Evolutionary conservation across 2,888 invertebrate genomes (phyloP), one percentile per base, ranked within the genome.

Genomic region (Thecocarcelia acutangulata): DNA sequence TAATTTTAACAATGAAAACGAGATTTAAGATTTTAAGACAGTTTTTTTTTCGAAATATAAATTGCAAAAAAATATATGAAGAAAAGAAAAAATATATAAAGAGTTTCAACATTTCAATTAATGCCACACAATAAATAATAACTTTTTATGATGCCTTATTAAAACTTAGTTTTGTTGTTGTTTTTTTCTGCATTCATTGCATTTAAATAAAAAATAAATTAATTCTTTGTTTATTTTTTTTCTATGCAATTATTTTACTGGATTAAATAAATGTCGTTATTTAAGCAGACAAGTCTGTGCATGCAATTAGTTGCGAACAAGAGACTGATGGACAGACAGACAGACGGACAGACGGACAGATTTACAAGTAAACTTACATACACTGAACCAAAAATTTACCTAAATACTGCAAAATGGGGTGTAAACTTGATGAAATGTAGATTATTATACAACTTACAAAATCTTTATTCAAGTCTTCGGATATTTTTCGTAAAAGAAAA

Each of bases 61-160:
- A 21, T 12, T 12, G 6, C 44, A 46, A 13, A 33, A 24, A 24
- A 24, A 24, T 24, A 24, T 24, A 24, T 24, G 24, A 24, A 44
- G n/a, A n/a, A n/a, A n/a, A n/a, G n/a, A n/a, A n/a, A n/a, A n/a
- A n/a, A 19, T 33, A 15, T 28, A 15, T 15, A 24, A 52, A 42
- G 3, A 50, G 11, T 61, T 72, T 13, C 2, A 28, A 52, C 21
- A 68, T 54, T 68, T 42, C 17, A 59, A 50, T 70, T n/a, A 50
- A 50, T 64, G 12, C 33, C 15, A 64, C 6, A 6, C 50, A 56
- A 54, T 33, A 46, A 33, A 21, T 48, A 40, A 40, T 28, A 46
- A 12, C n/a, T 48, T 70, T 56, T 70, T 64, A 64, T 24, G 44
- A 54, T 63, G 24, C 54, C 54, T 73, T 63, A 37, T 56, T 54